These are phyloP conservation scores for Benitochromis conjunctus DNA, from an alignment of 2,113 vertebrate genomes.

Conservation along the genomic window DNA sequence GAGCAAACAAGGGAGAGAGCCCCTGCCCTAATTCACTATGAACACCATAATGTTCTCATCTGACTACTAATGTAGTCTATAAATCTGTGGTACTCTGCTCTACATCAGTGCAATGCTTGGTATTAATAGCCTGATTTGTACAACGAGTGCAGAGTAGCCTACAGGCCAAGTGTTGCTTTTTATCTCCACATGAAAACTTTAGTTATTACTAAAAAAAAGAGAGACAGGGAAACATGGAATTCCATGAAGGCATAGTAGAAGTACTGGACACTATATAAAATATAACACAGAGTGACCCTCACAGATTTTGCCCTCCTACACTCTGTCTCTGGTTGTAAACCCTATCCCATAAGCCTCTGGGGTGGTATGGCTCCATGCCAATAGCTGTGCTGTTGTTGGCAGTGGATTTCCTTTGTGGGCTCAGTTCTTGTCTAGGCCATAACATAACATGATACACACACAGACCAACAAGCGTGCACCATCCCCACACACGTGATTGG, in stretches of 20 bases:
- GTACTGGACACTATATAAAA: slow-evolving; percentile 33
- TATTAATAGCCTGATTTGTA: slow-evolving; percentile 48
- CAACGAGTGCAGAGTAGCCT: neutral
- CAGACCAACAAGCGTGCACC: slow-evolving; percentile 38
- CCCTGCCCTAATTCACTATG: slow-evolving; percentile 63
- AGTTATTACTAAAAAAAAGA: slow-evolving; percentile 1
- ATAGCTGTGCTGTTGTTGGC: slow-evolving; percentile 75
- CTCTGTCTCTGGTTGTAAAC: slow-evolving; percentile 57
- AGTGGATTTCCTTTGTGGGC: slow-evolving; percentile 67
- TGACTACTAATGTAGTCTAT: slow-evolving; percentile 60
- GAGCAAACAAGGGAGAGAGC: slow-evolving; percentile 59
- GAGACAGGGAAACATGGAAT: slow-evolving; percentile 18
- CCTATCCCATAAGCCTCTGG: slow-evolving; percentile 66
- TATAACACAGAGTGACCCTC: slow-evolving; percentile 45
- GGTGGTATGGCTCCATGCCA: slow-evolving; percentile 72
- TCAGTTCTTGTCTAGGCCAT: slow-evolving; percentile 68
- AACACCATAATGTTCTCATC: slow-evolving; percentile 63
- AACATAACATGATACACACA: slow-evolving; percentile 71
- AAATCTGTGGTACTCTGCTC: slow-evolving; percentile 63
- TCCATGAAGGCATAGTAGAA: slow-evolving; percentile 19
- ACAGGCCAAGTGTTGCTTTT: neutral
- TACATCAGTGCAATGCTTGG: slow-evolving; percentile 49
- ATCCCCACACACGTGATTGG: slow-evolving; percentile 1
- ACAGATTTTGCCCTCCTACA: slow-evolving; percentile 50
- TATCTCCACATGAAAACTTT: slow-evolving; percentile 27